Percentiles rank a stretch among this genome's conserved stretches.
Evolutionary conservation across 2,888 invertebrate species (phyloP).

Genomic region (Euzophera pinguis): DNA sequence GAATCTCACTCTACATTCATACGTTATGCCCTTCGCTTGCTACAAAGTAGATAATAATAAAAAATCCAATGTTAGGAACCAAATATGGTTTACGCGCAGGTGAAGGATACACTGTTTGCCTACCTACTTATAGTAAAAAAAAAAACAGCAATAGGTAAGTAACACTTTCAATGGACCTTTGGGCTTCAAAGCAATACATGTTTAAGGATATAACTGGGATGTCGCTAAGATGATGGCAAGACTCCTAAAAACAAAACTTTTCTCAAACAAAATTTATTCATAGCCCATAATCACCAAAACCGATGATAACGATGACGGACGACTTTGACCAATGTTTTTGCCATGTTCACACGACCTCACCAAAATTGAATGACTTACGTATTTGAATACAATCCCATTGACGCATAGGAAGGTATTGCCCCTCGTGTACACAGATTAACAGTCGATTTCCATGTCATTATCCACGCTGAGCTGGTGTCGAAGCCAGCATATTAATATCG

Average conservation of each 20-base stretch:
- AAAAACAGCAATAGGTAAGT: too few species aligned
- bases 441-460: slow-evolving; percentile 72
- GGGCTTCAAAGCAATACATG: too few species aligned
- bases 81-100: too few species aligned
- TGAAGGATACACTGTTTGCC: too few species aligned
- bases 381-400: slow-evolving; percentile 27
- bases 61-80: too few species aligned
- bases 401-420: not conserved
- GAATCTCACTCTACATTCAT: too few species aligned
- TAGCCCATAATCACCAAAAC: not conserved
- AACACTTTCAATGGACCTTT: too few species aligned
- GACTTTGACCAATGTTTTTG: not conserved
- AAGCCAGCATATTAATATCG: slow-evolving; percentile 72
- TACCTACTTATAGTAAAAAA: too few species aligned
- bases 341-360: slow-evolving; percentile 9
- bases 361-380: slow-evolving; percentile 12
- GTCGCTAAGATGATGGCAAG: too few species aligned
- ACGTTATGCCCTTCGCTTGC: too few species aligned
- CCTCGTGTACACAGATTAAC: slow-evolving; percentile 1
- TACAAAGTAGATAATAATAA: too few species aligned
- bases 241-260: not conserved
- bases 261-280: not conserved
- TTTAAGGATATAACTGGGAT: too few species aligned
- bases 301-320: slow-evolving; percentile 8
- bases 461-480: slow-evolving; percentile 38